These are phyloP conservation scores for Hermetia illucens DNA, from an alignment of 1,140 invertebrate species.

Conservation along the genomic window DNA sequence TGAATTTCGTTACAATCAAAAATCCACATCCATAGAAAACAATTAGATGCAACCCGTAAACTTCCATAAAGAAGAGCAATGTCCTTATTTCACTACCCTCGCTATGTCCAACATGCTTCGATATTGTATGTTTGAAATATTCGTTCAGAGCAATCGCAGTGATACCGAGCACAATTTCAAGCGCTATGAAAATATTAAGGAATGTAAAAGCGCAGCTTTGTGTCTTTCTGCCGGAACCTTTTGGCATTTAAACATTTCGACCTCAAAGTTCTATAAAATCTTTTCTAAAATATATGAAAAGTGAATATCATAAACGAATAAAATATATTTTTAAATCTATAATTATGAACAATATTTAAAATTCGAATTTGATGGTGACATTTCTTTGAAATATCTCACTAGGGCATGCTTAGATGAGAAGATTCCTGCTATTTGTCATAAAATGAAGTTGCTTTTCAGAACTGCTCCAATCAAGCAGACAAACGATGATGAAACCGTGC, in stretches of 20 bases:
- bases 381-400: too few relatives aligned
- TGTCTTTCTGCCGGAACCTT: background rate
- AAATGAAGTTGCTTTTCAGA: too few relatives aligned
- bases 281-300: too few relatives aligned
- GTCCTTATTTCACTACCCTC: background rate
- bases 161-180: background rate
- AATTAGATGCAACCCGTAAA: constrained; percentile 1
- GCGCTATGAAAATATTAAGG: background rate
- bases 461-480: too few relatives aligned
- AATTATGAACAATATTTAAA: too few relatives aligned
- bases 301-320: too few relatives aligned
- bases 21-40: background rate
- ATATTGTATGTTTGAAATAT: background rate
- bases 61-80: background rate
- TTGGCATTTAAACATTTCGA: constrained; percentile 2
- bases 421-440: too few relatives aligned
- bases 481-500: too few relatives aligned
- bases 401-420: too few relatives aligned
- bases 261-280: too few relatives aligned
- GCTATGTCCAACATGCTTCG: background rate
- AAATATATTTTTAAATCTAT: too few relatives aligned
- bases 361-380: too few relatives aligned
- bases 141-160: background rate
- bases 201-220: background rate
- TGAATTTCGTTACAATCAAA: background rate